Conservation (phyloP, 1,140 invertebrate genomes). For the Drosophila willistoni region DNA sequence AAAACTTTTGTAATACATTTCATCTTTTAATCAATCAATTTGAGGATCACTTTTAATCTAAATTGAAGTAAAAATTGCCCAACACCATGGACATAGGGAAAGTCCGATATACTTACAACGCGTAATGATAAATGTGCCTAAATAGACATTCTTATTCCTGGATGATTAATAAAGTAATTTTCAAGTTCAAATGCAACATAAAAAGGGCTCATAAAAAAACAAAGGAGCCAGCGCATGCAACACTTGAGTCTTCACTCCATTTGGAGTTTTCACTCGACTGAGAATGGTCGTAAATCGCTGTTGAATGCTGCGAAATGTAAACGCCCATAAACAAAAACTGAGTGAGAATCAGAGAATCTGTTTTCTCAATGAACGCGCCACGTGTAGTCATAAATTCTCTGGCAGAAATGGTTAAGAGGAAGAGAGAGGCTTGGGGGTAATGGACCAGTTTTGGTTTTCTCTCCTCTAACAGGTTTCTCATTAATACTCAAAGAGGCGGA, state of each 20-base stretch:
- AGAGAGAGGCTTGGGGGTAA: background rate
- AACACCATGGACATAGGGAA: background rate
- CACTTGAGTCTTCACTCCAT: slow-evolving; percentile 28
- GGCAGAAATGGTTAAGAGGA: background rate
- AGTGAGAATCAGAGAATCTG: slow-evolving; percentile 56
- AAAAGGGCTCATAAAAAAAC: slow-evolving; percentile 36
- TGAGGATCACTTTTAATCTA: background rate
- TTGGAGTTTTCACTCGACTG: slow-evolving; percentile 34
- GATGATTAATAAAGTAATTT: slow-evolving; percentile 81
- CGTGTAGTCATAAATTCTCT: slow-evolving; percentile 70
- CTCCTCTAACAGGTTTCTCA: slow-evolving; percentile 79
- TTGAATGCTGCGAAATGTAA: slow-evolving; percentile 60
- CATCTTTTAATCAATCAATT: background rate
- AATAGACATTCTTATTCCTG: slow-evolving; percentile 68
- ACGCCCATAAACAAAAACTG: slow-evolving; percentile 80
- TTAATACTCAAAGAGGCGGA: slow-evolving; percentile 75
- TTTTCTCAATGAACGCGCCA: slow-evolving; percentile 77
- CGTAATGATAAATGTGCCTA: slow-evolving; percentile 62
- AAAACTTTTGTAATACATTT: too few species aligned
- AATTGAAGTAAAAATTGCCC: slow-evolving; percentile 35
- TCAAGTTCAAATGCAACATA: slow-evolving; percentile 70
- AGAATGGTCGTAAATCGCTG: slow-evolving; percentile 65
- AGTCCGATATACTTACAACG: background rate
- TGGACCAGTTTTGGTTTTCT: slow-evolving; percentile 58
- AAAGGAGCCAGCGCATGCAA: background rate